Base-by-base conservation (phyloP, 2,113 vertebrate species). In the Ptilonorhynchus violaceus region DNA sequence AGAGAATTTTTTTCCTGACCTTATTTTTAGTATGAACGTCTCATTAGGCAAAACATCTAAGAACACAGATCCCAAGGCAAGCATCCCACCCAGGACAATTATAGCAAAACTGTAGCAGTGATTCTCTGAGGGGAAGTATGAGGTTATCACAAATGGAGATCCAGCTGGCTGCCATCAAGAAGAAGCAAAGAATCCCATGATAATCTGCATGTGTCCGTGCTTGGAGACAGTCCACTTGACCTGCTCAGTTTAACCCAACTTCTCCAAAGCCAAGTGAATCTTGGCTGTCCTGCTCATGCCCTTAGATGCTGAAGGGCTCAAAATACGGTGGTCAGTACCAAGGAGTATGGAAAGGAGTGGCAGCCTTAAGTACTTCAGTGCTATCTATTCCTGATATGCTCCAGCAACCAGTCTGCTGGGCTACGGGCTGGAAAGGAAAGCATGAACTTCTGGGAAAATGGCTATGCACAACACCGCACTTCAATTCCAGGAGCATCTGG, bases 401-500 rank as follows among this genome's bases (percentile, higher is more conserved):
- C 55, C 27, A 88, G 66, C 55, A 56, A 31, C 25, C 64, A 20
- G 12, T 23, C 20, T 46, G 24, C 47, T 88, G 72, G 35, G 6
- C 25, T 74, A 12, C 1, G 5, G 47, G 23, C 21, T 92, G 79
- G 55, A 30, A 24, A 47, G 0, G 0, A 16, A 37, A 44, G 6
- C 22, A 42, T 25, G 31, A 52, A 64, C 21, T 69, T 6, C 19
- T 1, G 3, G 33, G 50, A 60, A 77, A 53, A 59, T 33, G 19
- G 24, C 33, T 69, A 11, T 31, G n/a, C 17, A 31, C 16, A 78
- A 2, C 31, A 41, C 8, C 10, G 19, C 35, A 31, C 42, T 87
- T 87, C 0, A 0, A 8, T 18, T 58, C 20, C 35, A 23, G 10
- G 13, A 64, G n/a, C 10, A 25, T 23, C 47, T n/a, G 68, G 28